Evolutionary conservation across 1,140 invertebrate genomes (phyloP), one percentile per base, ranked within the genome.

Genomic region (Callitettix versicolor): DNA sequence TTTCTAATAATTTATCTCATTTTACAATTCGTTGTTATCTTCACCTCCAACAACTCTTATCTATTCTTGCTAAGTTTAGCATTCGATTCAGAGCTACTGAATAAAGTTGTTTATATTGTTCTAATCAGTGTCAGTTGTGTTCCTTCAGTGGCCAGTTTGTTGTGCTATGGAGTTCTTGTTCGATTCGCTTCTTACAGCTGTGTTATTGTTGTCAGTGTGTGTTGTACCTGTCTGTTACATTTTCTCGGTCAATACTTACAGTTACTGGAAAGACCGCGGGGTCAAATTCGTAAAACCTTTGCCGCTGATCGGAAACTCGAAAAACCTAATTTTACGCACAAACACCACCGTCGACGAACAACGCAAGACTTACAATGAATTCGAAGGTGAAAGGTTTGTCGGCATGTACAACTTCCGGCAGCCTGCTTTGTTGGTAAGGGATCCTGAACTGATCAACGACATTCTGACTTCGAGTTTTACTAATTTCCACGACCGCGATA

Each of bases 391-490:
- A 15, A 53, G 49, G 24, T 63, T 57, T 40, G 57, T 47, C 1
- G 64, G 64, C 2, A 26, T 46, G 1, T 64, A 46, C 42, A 15
- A 42, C 3, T 52, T 63, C 33, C 20, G 47, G 14, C 63, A 46
- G 1, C 72, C 73, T 0, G 33, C 66, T 3, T 53, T 75, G 0
- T 49, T 76, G 0, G 0, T 75, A 0, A 61, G 59, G n/a, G 74
- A 78, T 58, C 67, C 68, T 0, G 69, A 76, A 3, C n/a, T 74
- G 3, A 70, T 76, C 4, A 73, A 71, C 38, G 58, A 68, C 2
- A 57, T 78, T 3, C 26, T 76, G 5, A 72, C 77, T 1, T 75
- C 71, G 57, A 70, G 76, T 48, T 77, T 77, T 46, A 58, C 67
- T 0, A 63, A 63, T 33, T 77, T 77, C 26, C 47, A 67, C 6